phyloP scores from a whole-genome alignment of 1,140 invertebrate species.

The Pseudomyrmex flavicornis region DNA sequence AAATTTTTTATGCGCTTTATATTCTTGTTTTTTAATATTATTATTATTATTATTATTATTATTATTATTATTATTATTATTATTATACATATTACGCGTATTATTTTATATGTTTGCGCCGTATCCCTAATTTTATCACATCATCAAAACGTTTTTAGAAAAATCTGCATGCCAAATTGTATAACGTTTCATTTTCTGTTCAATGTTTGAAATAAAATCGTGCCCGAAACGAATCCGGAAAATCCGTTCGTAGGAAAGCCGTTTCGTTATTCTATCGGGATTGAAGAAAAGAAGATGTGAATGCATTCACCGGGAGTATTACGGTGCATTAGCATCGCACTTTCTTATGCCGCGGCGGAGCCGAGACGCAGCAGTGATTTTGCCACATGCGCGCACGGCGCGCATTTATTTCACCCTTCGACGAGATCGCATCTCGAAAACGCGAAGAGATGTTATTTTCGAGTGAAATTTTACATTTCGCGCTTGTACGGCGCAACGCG shows the following conservation, averaged over 20 bases:
- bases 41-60: neutral
- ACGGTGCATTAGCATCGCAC: constrained; percentile 26
- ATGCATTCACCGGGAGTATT: neutral
- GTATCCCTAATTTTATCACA: neutral
- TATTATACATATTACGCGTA: neutral
- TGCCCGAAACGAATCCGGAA: constrained; percentile 6
- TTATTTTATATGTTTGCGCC: neutral
- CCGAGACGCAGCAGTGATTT: constrained; percentile 5
- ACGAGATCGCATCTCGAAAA: neutral
- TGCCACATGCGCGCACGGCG: neutral
- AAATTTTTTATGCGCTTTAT: neutral
- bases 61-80: neutral
- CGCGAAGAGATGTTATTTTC: constrained; percentile 8
- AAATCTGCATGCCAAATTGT: constrained; percentile 1
- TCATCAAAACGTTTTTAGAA: neutral
- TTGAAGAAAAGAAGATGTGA: constrained; percentile 8
- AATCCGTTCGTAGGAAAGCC: neutral
- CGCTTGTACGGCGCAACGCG: neutral
- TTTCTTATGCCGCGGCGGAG: constrained; percentile 9
- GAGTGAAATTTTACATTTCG: constrained; percentile 17
- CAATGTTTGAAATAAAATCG: constrained; percentile 12
- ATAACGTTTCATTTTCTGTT: constrained; percentile 16
- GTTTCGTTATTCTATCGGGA: neutral
- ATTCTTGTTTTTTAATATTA: neutral
- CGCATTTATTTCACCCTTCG: constrained; percentile 29